Percentiles rank a stretch among this genome's conserved stretches.
Evolutionary conservation across 2,113 vertebrate species (phyloP).

Genomic region (Gymnarchus niloticus): DNA sequence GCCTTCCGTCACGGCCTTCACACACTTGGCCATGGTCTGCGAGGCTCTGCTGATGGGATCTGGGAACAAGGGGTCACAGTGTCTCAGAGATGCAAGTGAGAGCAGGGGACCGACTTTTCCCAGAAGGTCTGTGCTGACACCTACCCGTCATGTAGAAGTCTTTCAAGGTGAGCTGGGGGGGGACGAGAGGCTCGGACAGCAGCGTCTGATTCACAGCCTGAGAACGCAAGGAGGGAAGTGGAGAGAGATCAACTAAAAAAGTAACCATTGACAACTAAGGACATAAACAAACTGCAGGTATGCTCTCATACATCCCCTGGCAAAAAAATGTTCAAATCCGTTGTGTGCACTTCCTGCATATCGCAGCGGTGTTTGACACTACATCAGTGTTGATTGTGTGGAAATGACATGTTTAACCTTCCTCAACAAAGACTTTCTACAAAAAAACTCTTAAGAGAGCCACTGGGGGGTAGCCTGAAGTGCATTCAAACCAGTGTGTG

Average conservation of each 20-base stretch:
- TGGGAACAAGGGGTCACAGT: constrained; percentile 48
- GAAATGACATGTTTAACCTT: background rate
- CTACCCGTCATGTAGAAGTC: constrained; percentile 99
- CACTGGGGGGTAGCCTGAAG: background rate
- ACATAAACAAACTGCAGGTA: background rate
- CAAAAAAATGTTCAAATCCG: background rate
- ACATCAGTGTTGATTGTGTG: background rate
- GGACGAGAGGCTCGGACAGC: constrained; percentile 79
- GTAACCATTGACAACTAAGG: background rate
- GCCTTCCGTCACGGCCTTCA: constrained; percentile 91
- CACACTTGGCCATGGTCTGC: constrained; percentile 97
- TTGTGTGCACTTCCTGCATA: no score
- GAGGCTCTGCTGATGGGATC: constrained; percentile 94
- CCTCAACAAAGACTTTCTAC: background rate
- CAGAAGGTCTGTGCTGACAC: constrained; percentile 10
- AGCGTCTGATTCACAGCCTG: constrained; percentile 82
- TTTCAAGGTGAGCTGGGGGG: constrained; percentile 86
- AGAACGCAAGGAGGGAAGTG: constrained; percentile 26
- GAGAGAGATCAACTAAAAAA: background rate
- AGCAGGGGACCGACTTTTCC: background rate
- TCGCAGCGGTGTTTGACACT: no score
- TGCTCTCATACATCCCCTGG: background rate
- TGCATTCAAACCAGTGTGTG: background rate
- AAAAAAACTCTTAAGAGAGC: background rate
- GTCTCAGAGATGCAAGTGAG: background rate